Evolutionary conservation across 2,113 vertebrate genomes (phyloP), one percentile per base, ranked within the genome.

Genomic region (Platichthys stellatus): DNA sequence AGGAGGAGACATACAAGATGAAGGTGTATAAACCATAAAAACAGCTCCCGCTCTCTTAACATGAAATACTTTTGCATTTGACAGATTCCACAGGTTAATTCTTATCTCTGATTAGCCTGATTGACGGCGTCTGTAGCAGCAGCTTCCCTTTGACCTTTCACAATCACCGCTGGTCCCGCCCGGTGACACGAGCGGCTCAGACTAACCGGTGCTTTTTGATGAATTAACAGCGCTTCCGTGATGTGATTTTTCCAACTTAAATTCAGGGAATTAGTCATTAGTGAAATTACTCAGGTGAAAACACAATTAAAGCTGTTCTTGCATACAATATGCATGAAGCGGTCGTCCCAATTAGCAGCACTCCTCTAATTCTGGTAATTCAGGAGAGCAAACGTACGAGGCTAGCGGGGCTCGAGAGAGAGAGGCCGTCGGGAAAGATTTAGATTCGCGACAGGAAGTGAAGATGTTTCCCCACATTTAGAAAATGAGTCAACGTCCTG

Each of bases 221-320:
- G 69, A 83, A 75, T 87, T 80, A 83, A 69, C 20, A 13, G 0
- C 60, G 58, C 61, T 54, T 66, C 31, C 5, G 20, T 24, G 18
- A 69, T 85, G 79, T 59, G 62, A 84, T 86, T 86, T 78, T 64
- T 24, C 24, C 17, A 59, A 53, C 62, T 80, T 69, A 76, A 76
- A 85, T 72, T 90, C 69, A 71, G 71, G 76, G 70, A 76, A 84
- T 81, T 73, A 82, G 88, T 82, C 81, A 90, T 90, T 90, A 90
- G 72, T 45, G 70, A 73, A 90, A 66, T 68, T 70, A 72, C 83
- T 88, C 78, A 82, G 81, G 88, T 90, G 86, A 84, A 83, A 77
- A 85, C 69, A 13, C 74, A 68, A 80, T 86, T 81, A 54, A 84
- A 84, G 79, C 81, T 71, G 64, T 84, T 57, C 75, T 66, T 68